Evolutionary conservation across 2,797 vertebrate genomes (phyloP).

Genomic region (Stomatorhinus walkeri): DNA sequence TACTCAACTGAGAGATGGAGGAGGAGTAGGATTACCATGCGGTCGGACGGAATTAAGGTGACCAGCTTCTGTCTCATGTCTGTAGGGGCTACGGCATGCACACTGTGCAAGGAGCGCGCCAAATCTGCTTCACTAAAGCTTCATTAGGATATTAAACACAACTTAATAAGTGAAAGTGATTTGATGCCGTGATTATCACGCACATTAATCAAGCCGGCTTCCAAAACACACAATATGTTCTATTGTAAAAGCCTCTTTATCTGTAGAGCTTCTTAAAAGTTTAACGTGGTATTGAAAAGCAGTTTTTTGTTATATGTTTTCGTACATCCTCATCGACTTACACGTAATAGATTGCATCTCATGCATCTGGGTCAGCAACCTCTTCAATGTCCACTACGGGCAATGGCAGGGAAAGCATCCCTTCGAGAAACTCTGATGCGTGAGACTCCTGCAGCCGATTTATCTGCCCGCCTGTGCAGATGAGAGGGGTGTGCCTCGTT

Average conservation of each 20-base stretch:
- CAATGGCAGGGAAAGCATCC: constrained; percentile 53
- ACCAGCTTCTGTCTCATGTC: constrained; percentile 64
- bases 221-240: constrained; percentile 86
- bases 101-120: constrained; percentile 64
- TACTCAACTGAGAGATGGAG: constrained; percentile 55
- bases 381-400: constrained; percentile 45
- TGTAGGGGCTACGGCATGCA: constrained; percentile 21
- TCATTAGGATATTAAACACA: constrained; percentile 99
- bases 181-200: constrained; percentile 95
- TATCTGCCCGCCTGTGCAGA: constrained; percentile 35
- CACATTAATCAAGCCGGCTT: constrained; percentile 96
- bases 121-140: constrained; percentile 91
- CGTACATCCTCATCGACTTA: constrained; percentile 43
- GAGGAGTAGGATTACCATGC: constrained; percentile 52
- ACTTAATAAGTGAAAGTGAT: constrained; percentile 99
- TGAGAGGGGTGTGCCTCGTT: neutral
- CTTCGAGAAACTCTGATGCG: constrained; percentile 47
- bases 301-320: constrained; percentile 48
- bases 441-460: constrained; percentile 37
- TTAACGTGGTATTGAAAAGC: constrained; percentile 63
- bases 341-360: constrained; percentile 59
- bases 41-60: constrained; percentile 55
- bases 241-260: constrained; percentile 89
- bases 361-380: constrained; percentile 57
- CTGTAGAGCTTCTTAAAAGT: constrained; percentile 88